phyloP scores from a whole-genome alignment of 2,113 vertebrate genomes.

The Ctenodactylus gundi region DNA sequence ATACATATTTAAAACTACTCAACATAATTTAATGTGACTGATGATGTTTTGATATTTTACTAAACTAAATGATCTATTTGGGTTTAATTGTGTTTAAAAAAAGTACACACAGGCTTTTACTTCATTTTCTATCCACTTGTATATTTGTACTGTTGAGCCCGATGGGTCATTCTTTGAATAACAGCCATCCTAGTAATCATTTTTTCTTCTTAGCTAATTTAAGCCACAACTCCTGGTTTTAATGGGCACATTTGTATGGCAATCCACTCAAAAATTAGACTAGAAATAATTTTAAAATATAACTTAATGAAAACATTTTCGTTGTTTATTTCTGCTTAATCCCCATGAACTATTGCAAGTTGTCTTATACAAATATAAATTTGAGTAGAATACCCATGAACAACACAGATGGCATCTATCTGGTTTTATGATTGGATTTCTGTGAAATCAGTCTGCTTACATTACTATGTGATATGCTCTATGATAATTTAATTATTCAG shows the following conservation, averaged over 20 bases:
- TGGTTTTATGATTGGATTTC: background rate
- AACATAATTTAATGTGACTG: slow-evolving; percentile 41
- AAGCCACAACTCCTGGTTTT: background rate
- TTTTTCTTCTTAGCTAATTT: background rate
- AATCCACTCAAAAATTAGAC: background rate
- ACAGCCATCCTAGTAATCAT: background rate
- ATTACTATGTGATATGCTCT: background rate
- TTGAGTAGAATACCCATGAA: background rate
- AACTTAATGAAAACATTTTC: slow-evolving; percentile 14
- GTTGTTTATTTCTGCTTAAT: background rate
- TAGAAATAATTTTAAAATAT: slow-evolving; percentile 12
- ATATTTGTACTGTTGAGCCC: background rate
- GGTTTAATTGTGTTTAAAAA: background rate
- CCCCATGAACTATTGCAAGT: background rate
- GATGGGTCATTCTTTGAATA: background rate
- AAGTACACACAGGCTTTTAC: slow-evolving; percentile 1
- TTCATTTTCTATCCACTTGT: slow-evolving; percentile 17
- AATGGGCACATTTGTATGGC: background rate
- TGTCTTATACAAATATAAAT: background rate
- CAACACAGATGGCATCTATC: background rate
- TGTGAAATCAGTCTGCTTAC: background rate
- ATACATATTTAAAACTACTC: background rate
- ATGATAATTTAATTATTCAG: slow-evolving; percentile 23
- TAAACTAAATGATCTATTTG: slow-evolving; percentile 27
- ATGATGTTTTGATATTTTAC: background rate